Evolutionary conservation across 2,888 invertebrate species (phyloP), one percentile per base, ranked within the genome.

Genomic region (Lacanobia oleracea): DNA sequence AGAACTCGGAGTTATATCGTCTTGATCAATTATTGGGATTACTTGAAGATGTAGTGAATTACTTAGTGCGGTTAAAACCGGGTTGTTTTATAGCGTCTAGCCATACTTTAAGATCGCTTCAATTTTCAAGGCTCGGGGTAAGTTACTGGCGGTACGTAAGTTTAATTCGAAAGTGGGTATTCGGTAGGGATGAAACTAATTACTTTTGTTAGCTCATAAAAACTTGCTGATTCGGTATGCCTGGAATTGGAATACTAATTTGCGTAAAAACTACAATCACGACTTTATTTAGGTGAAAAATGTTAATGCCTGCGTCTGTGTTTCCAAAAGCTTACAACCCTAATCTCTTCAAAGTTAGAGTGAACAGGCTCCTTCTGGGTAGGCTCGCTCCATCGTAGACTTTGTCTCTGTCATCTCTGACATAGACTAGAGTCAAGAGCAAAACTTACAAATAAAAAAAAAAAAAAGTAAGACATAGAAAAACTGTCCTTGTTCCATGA

Each of bases 1-100:
- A 50, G 66, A 84, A 80, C 59, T 53, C 37, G 9, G 56, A 63
- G 69, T 75, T 75, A 81, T 63, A 84, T 80, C 61, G 66, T 37
- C 51, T 60, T 62, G 68, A 80, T 80, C 80, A 84, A 80, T 81
- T 69, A 80, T 57, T 64, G 69, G 53, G 76, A 75, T 81, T 69
- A 53, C 65, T 61, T 21, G 21, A 78, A 48, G 57, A 57, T 70
- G 14, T 54, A 70, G 27, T 61, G 63, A 54, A 82, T 77, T 54
- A 82, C 82, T 77, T 59, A 77, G 77, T 40, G 9, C 43, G 81
- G 56, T 27, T 80, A 80, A 74, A 21, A 18, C 23, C n/a, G 23
- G 50, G 18, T 27, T 63, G 16, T 27, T 75, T 80, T 74, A 75
- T 43, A 8, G 50, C 80, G 37, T 80, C 45, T 74, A 75, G 63